Base-by-base conservation (phyloP, 2,113 vertebrate genomes). In the Calidris pugnax region DNA sequence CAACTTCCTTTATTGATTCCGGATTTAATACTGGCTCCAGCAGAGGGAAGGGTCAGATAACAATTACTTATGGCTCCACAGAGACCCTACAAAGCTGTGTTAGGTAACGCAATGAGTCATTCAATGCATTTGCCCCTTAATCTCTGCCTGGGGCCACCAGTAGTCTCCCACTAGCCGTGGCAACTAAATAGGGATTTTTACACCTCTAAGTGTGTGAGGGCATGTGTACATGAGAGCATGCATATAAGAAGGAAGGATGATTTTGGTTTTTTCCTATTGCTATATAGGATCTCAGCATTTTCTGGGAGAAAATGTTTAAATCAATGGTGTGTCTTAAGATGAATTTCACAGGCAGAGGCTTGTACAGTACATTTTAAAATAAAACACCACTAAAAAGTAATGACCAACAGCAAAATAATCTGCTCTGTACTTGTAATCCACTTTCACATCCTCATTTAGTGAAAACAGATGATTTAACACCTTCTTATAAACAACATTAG, bases 111-210 rank as follows among this genome's bases (percentile, higher is more conserved):
- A 24, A 19, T 68, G 80, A 95, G 56, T 48, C 73, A 87, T 24
- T 50, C 78, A 9, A 7, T 26, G 33, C 18, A 10, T 75, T 90
- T 81, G 50, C 56, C 68, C 76, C 84, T 71, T 95, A 56, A 95
- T 86, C 69, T 87, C 91, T 87, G 89, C 93, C 91, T 81, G 55
- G 37, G 93, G 89, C 75, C 83, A 90, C 59, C 51, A 50, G 68
- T 10, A 19, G 67, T 50, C 55, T 74, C 90, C 76, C 59, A 57
- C 11, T 59, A 32, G 33, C 55, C 41, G 56, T 74, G 73, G 68
- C 60, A 92, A 68, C 81, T 45, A 59, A 62, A 88, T 2, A 47
- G 60, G 62, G 51, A 81, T 95, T 81, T 72, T 87, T 89, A 53
- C 66, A 90, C 76, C 66, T 88, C 79, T 75, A 51, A 30, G 56